Evolutionary conservation across 2,888 invertebrate species (phyloP), one percentile per base, ranked within the genome.

Genomic region (Leistus spinibarbis): DNA sequence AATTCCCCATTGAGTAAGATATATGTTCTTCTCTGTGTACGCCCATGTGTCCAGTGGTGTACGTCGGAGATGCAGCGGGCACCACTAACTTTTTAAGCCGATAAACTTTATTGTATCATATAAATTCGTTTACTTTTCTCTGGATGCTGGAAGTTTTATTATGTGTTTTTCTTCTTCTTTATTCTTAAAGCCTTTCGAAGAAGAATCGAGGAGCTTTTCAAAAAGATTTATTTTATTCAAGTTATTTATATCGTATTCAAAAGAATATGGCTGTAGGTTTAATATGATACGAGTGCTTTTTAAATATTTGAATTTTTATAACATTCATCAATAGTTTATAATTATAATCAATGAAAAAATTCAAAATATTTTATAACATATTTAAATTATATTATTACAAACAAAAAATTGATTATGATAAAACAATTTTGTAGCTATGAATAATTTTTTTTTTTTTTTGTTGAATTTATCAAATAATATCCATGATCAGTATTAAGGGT

Each of bases 31-130:
- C n/a, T n/a, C n/a, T 24, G 7, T 1, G 40, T 40, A 40, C 40
- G 40, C 40, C 5, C 7, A 40, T 40, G 40, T 40, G 40, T 19
- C 60, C 60, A 60, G 20, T 60, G 57, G 57, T 57, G 10, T 19
- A 16, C 56, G 56, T 19, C 13, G 0, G 10, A 7, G 7, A 19
- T 56, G 19, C 56, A 10, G 53, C 10, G 53, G n/a, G 54, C 20
- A 22, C 22, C 19, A 4, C 20, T 60, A 60, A 60, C 60, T 60
- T 60, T 60, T 19, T 60, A 60, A 60, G 60, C 60, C 17, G 60
- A 60, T 60, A 60, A 60, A 60, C 20, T 60, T 60, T 60, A 60
- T 60, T 60, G 60, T 60, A 60, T 60, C 60, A 22, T 60, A 10
- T 10, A 60, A 60, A 60, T 22, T 60, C 60, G 17, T 60, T 60